Base-by-base conservation (phyloP, 2,113 vertebrate species). In the Periophthalmus modestus region DNA sequence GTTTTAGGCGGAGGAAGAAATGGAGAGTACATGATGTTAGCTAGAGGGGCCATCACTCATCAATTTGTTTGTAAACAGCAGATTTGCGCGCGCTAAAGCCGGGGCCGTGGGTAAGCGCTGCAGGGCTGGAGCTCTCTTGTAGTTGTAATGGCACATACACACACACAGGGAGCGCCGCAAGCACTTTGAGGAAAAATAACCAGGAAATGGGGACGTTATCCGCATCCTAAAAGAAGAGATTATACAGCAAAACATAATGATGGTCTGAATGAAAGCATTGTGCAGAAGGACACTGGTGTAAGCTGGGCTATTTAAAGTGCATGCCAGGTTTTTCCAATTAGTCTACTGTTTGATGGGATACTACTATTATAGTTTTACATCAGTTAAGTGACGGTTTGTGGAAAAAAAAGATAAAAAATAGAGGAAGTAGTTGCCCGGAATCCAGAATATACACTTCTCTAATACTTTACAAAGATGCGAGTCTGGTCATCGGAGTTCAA, bases 1-100 rank as follows among this genome's bases (percentile, higher is more conserved):
- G 81, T 73, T 73, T 74, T 73, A 87, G 79, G 79, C 85, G 81
- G 79, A 77, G 73, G 72, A 84, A 79, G 82, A 79, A 87, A 89
- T 83, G 82, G 87, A 81, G 85, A 86, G 79, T 82, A 82, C 89
- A 88, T 81, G 46, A 75, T 81, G 86, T 88, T 86, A 84, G 89
- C 93, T 84, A 82, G 73, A 84, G 89, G 92, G 85, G 72, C 87
- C 89, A 85, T 88, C 89, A 92, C 89, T 93, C 91, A 91, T 91
- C 92, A 90, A 84, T 92, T 87, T 93, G 92, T 93, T 93, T 91
- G 93, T 92, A 94, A 93, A 94, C 89, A 92, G 72, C 89, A 92
- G 87, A 93, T 94, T 93, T 92, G 87, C 85, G 87, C 75, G 83
- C 87, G 87, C 83, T 77, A 90, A 92, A 92, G 91, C 87, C 87